phyloP scores from a whole-genome alignment of 2,113 vertebrate genomes.

The Trochalopteron elliotii region DNA sequence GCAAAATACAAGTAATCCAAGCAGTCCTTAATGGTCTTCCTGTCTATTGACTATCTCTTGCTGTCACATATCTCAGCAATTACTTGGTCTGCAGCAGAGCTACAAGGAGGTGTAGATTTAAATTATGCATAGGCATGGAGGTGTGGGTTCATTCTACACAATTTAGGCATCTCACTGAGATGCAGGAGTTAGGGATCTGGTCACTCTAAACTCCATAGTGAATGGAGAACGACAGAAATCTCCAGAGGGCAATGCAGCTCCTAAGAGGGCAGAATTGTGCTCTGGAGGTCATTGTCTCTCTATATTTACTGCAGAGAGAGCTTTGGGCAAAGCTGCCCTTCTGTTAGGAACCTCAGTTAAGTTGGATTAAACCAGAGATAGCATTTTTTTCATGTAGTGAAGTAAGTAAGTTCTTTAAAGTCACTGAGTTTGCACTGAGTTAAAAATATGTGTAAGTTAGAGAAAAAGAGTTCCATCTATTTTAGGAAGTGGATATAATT shows the following conservation, averaged over 20 bases:
- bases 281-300: not conserved
- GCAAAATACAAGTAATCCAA: not conserved
- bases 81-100: not conserved
- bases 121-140: constrained; percentile 12
- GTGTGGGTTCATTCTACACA: not conserved
- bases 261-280: not conserved
- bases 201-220: not conserved
- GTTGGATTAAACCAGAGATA: not conserved
- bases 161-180: not conserved
- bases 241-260: not conserved
- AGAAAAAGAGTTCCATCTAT: not conserved
- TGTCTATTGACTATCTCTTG: constrained; percentile 32
- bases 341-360: not conserved
- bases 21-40: constrained; percentile 30
- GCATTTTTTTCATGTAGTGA: not conserved
- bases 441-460: not conserved
- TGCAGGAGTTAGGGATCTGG: not conserved
- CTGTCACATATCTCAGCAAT: constrained; percentile 18
- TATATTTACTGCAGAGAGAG: not conserved
- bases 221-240: not conserved
- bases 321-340: not conserved
- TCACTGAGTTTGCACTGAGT: not conserved
- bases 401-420: not conserved
- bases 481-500: not conserved
- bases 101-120: not conserved